Conservation (phyloP, 2,888 invertebrate species). For the Limnephilus lunatus region DNA sequence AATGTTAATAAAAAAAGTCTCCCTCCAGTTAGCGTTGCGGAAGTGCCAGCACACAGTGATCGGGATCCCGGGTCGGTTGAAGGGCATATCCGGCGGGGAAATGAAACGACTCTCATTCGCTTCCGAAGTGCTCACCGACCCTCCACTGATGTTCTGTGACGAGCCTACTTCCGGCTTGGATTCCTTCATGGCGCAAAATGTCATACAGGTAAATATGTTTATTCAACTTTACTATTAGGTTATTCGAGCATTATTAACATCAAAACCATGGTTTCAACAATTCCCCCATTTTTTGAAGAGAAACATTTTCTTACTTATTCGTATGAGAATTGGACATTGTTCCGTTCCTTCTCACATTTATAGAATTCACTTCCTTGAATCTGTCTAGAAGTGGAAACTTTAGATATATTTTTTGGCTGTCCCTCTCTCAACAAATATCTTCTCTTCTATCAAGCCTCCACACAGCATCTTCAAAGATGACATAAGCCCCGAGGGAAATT, state of each 20-base stretch:
- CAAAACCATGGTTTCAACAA: too few relatives aligned
- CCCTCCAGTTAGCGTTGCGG: conserved; percentile 84
- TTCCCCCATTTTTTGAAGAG: too few relatives aligned
- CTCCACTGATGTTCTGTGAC: conserved; percentile 96
- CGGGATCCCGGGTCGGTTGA: conserved; percentile 90
- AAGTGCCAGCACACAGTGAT: conserved; percentile 95
- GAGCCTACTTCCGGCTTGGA: conserved; percentile 98
- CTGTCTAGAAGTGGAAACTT: too few relatives aligned
- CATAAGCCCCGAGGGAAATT: too few relatives aligned
- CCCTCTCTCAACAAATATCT: too few relatives aligned
- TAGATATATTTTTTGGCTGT: too few relatives aligned
- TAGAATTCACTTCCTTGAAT: too few relatives aligned
- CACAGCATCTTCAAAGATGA: too few relatives aligned
- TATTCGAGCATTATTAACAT: background rate
- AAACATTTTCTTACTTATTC: too few relatives aligned
- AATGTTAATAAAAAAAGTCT: background rate
- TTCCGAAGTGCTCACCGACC: conserved; percentile 97
- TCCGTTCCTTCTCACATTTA: too few relatives aligned
- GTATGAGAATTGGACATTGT: too few relatives aligned
- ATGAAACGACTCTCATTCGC: conserved; percentile 96
- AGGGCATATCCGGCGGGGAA: conserved; percentile 97
- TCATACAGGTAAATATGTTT: conserved; percentile 81
- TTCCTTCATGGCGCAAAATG: conserved; percentile 97
- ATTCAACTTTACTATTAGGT: background rate
- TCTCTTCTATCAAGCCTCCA: too few relatives aligned